Evolutionary conservation across 2,888 invertebrate species (phyloP).

Genomic region (Aphodius sticticus): DNA sequence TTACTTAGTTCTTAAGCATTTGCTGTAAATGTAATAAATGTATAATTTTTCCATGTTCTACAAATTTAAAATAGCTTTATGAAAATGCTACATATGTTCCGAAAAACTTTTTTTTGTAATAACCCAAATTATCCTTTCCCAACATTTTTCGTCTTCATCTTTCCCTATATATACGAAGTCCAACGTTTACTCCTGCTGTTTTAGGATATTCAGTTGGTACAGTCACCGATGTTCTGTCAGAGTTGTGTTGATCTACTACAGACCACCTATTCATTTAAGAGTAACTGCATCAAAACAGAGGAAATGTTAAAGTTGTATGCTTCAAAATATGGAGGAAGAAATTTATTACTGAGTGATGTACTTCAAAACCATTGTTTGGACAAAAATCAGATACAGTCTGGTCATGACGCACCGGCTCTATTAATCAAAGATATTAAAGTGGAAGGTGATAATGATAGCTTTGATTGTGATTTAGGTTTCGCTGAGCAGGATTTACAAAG

Average conservation of each 20-base stretch:
- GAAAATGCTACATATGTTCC: too few species aligned
- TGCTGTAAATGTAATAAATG: too few species aligned
- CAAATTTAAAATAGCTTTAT: too few species aligned
- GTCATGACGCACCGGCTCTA: not conserved
- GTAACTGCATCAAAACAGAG: conserved; percentile 11
- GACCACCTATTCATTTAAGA: conserved; percentile 9
- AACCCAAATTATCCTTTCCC: not conserved
- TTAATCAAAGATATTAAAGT: not conserved
- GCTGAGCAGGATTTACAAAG: not conserved
- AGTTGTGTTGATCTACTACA: conserved; percentile 14
- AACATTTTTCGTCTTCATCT: not conserved
- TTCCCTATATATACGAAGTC: not conserved
- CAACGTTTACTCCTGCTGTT: not conserved
- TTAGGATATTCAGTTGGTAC: conserved; percentile 14
- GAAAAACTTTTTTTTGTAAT: not conserved
- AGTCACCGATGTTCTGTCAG: not conserved
- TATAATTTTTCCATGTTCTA: too few species aligned
- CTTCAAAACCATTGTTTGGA: not conserved
- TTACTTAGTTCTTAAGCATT: too few species aligned
- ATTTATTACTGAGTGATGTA: not conserved
- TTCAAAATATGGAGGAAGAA: not conserved
- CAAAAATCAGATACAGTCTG: not conserved
- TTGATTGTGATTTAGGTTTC: not conserved
- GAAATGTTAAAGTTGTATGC: not conserved
- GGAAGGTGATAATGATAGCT: not conserved